Evolutionary conservation across 2,797 vertebrate species (phyloP).

Genomic region (Phrynocephalus forsythii): DNA sequence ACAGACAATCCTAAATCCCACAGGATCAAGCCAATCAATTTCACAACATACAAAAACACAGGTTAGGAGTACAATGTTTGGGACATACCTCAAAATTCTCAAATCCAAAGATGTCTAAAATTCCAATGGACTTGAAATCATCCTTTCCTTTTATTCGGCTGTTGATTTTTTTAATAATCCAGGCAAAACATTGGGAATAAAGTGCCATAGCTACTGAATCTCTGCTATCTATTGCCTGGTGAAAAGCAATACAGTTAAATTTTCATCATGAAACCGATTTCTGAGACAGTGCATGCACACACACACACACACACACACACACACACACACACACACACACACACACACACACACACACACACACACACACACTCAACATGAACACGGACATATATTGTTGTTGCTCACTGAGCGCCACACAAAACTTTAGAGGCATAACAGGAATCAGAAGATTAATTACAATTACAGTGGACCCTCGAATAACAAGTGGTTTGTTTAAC

Average conservation of each 20-base stretch:
- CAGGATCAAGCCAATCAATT: not conserved
- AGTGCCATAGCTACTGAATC: constrained; percentile 99
- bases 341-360: too few relatives aligned
- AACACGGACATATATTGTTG: not conserved
- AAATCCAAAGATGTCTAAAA: constrained; percentile 99
- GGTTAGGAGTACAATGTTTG: not conserved
- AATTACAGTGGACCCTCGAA: too few relatives aligned
- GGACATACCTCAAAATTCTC: constrained; percentile 94
- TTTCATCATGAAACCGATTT: accelerated
- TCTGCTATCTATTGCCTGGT: constrained; percentile 92
- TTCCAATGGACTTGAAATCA: constrained; percentile 93
- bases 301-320: too few relatives aligned
- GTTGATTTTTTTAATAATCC: constrained; percentile 95
- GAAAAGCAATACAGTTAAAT: constrained; percentile 5
- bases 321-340: too few relatives aligned
- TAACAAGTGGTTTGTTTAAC: too few relatives aligned
- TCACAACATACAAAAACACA: not conserved
- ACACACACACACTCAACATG: not conserved
- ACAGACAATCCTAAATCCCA: constrained; percentile 2
- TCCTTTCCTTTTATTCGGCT: constrained; percentile 90
- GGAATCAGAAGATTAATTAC: not conserved
- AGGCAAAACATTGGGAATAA: constrained; percentile 96
- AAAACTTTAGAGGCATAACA: not conserved
- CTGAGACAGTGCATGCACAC: not conserved
- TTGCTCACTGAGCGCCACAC: too few relatives aligned